Evolutionary conservation across 2,113 vertebrate genomes (phyloP), one percentile per base, ranked within the genome.

Genomic region (Strigops habroptila): DNA sequence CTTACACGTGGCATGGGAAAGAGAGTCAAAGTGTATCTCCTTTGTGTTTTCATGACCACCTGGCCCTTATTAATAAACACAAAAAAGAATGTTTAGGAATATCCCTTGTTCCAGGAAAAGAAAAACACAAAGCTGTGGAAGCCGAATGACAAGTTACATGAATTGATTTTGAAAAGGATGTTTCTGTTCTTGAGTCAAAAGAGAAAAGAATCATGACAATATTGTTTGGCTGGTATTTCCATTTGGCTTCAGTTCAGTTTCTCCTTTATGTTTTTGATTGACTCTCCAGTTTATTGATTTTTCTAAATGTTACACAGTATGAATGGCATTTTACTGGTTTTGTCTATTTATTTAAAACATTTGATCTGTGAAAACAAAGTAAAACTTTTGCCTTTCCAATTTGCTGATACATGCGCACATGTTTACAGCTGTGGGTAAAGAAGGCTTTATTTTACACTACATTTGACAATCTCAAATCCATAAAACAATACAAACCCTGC

Each of bases 291-390:
- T 70, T 35, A 59, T 0, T 81, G 21, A 57, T 68, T 35, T 35
- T 82, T 76, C 28, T 64, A 11, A 63, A 70, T 0, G 3, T 75
- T 78, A 55, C 3, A 4, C 59, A 16, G 18, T 70, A 37, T 67
- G 37, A 67, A n/a, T 0, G 0, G 10, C 71, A 59, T 88, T 44
- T 57, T 64, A 27, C 2, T 80, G 18, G 0, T 82, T 82, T 57
- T 64, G 12, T 62, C 19, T 88, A 1, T 74, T 75, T 46, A 31
- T 84, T 93, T 83, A 70, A 89, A 86, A 62, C 13, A 27, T 39
- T 41, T 62, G 39, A 51, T 48, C 18, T 52, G 22, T 71, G 60
- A 51, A 68, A 76, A 18, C 44, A 31, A 71, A 81, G 31, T 71
- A 64, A 63, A 57, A 63, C 27, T 48, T 82, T 49, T 76, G 64